These are phyloP conservation scores for Gulo gulo DNA, from an alignment of 2,113 vertebrate genomes.

Conservation along the genomic window DNA sequence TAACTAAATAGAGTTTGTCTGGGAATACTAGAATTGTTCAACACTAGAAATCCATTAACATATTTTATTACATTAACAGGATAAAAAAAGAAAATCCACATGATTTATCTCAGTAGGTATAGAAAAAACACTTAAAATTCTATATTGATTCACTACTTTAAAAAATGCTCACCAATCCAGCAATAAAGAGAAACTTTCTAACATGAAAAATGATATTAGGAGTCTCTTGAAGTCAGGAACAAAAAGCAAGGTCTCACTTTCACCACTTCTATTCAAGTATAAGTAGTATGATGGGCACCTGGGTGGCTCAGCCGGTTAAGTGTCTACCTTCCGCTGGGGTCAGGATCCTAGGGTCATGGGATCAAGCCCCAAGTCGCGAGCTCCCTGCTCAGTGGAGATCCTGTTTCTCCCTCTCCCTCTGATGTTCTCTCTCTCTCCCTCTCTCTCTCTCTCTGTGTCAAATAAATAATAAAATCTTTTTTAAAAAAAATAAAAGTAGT, in stretches of 20 bases:
- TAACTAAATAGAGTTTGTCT: background rate
- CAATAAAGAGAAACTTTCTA: constrained; percentile 32
- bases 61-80: background rate
- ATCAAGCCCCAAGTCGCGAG: too few species aligned
- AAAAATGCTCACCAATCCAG: background rate
- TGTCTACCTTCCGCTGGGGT: too few species aligned
- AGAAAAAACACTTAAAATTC: background rate
- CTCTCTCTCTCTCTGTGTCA: too few species aligned
- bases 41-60: constrained; percentile 25
- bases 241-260: background rate
- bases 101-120: background rate
- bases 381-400: too few species aligned
- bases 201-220: background rate
- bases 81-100: constrained; percentile 1
- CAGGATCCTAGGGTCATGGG: too few species aligned
- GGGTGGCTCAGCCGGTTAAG: too few species aligned
- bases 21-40: background rate
- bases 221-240: background rate
- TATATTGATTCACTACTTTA: background rate
- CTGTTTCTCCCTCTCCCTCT: too few species aligned
- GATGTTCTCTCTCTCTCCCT: too few species aligned
- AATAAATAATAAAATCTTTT: too few species aligned
- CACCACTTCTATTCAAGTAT: background rate
- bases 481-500: background rate
- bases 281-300: too few species aligned